Conservation (phyloP, 2,888 invertebrate species). For the Melipona bicolor region DNA sequence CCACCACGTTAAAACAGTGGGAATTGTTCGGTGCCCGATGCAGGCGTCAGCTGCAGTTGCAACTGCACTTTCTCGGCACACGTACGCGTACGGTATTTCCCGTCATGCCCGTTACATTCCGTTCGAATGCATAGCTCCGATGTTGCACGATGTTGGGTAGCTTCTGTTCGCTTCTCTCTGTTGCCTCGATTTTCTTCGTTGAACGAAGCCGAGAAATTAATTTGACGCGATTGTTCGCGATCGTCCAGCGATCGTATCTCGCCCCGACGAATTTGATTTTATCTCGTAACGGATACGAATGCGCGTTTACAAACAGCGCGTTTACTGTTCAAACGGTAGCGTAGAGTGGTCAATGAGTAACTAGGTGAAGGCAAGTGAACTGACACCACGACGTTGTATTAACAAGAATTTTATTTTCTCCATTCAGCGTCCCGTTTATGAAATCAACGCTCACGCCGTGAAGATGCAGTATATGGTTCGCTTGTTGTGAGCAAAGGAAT, state of each 20-base stretch:
- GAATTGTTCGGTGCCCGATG: conserved; percentile 54
- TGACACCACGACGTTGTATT: not conserved
- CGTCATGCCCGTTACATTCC: conserved; percentile 47
- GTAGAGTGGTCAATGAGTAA: not conserved
- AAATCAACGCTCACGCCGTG: not conserved
- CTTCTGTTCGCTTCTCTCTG: conserved; percentile 13
- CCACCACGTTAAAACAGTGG: conserved; percentile 47
- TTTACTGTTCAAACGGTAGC: not conserved
- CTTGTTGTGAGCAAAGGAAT: not conserved
- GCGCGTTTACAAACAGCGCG: not conserved
- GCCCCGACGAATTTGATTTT: not conserved
- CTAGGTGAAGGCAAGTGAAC: not conserved
- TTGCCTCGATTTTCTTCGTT: conserved; percentile 16
- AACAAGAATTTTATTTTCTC: not conserved
- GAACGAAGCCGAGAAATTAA: not conserved
- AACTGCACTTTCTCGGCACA: conserved; percentile 73
- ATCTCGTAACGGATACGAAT: not conserved
- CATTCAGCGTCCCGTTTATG: not conserved
- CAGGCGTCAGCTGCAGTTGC: conserved; percentile 64
- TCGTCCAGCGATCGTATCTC: conserved; percentile 2
- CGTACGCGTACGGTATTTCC: conserved; percentile 73
- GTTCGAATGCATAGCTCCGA: conserved; percentile 29
- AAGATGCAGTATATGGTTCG: not conserved
- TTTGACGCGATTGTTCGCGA: not conserved
- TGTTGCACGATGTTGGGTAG: not conserved